Evolutionary conservation across 2,888 invertebrate species (phyloP).

Genomic region (Pherbina coryleti): DNA sequence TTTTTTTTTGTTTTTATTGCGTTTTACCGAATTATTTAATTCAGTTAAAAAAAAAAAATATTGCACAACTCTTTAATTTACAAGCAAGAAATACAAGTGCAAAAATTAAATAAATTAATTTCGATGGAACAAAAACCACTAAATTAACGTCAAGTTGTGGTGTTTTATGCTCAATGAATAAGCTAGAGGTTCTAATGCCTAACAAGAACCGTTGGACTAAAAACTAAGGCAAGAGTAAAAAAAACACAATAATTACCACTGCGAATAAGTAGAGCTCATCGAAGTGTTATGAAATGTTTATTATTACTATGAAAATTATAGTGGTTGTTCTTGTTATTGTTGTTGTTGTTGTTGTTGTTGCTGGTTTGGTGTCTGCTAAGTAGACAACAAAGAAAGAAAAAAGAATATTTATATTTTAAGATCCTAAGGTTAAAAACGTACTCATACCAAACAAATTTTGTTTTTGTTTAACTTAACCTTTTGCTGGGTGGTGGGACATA

Average conservation of each 20-base stretch:
- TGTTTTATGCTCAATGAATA: conserved; percentile 7
- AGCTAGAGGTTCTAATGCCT: background rate
- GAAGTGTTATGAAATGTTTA: conserved; percentile 48
- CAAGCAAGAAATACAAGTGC: background rate
- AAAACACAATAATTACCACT: background rate
- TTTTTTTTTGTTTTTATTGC: background rate
- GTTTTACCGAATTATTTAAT: background rate
- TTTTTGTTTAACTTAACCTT: too few species aligned
- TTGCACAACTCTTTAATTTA: background rate
- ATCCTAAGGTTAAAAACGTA: too few species aligned
- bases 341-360: too few species aligned
- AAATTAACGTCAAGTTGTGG: conserved; percentile 6
- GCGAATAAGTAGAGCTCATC: conserved; percentile 49
- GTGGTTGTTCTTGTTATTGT: too few species aligned
- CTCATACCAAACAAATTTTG: too few species aligned
- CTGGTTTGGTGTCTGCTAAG: too few species aligned
- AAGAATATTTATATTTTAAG: too few species aligned
- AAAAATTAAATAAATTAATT: background rate
- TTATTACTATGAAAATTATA: too few species aligned
- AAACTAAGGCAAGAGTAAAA: conserved; percentile 1
- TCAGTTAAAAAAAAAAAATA: background rate
- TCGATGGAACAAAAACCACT: background rate
- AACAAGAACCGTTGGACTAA: conserved; percentile 4
- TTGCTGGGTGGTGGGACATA: too few species aligned
- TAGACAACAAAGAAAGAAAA: too few species aligned